Base-by-base conservation (phyloP, 2,797 vertebrate species). In the Sternarchorhynchus goeldii region DNA sequence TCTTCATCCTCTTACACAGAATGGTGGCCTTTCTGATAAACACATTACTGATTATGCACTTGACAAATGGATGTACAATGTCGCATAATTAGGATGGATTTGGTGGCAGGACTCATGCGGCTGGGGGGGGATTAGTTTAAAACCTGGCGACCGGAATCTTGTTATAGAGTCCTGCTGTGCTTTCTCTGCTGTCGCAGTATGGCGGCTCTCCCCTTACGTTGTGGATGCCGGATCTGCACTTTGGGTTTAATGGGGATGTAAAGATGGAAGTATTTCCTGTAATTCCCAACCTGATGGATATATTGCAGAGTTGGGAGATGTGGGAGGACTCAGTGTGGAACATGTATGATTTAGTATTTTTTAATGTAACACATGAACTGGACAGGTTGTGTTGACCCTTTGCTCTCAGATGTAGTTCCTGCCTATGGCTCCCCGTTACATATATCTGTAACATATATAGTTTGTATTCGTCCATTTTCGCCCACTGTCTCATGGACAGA, bases 41-140 rank as follows among this genome's bases (percentile, higher is more conserved):
- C 57, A 34, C 63, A 82, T 86, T 39, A 45, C 74, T 80, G 79
- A 81, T 78, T 82, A 82, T 63, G 21, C 73, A 74, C 59, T 73
- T 85, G 83, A 81, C 78, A 82, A 86, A 86, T 85, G 75, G 79
- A 78, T 80, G 81, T 85, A 83, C 73, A 25, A 66, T 76, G 79
- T 56, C 79, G 70, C 81, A 80, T 79, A 83, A 86, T 82, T 77
- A 83, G 68, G 81, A 83, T 80, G 75, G 81, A 85, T 83, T 80
- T 79, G 75, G 81, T 78, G 68, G 56, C 77, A 80, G 70, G 34
- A 64, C 76, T 25, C 77, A 73, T 45, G 21, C 31, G 60, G 72
- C 57, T 64, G 83, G 77, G 75, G 73, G 67, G 57, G 68, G 65
- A 80, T 83, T 86, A 63, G 79, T 86, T 86, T 83, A 81, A 31